These are phyloP conservation scores for Brenthis ino DNA, from an alignment of 2,888 invertebrate genomes.

Conservation along the genomic window DNA sequence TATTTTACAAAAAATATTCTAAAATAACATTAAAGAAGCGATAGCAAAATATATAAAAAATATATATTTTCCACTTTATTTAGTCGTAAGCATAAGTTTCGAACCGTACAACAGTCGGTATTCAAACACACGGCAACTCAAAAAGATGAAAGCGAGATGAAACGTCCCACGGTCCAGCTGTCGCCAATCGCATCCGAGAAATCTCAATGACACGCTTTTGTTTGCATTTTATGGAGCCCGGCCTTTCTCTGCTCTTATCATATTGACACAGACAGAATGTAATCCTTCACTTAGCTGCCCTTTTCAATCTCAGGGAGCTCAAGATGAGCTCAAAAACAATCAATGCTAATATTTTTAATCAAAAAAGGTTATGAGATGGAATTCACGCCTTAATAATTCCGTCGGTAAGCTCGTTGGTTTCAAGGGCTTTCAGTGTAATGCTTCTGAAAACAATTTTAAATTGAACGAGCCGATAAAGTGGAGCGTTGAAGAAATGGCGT, in stretches of 20 bases:
- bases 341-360: conserved; percentile 36
- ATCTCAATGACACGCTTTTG: conserved; percentile 59
- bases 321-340: conserved; percentile 33
- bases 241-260: conserved; percentile 71
- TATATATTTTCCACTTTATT: not conserved
- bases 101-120: conserved; percentile 44
- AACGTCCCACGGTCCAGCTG: conserved; percentile 49
- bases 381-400: conserved; percentile 24
- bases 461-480: conserved; percentile 31
- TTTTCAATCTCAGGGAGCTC: conserved; percentile 56
- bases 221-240: conserved; percentile 64
- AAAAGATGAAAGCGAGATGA: conserved; percentile 48
- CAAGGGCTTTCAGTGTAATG: conserved; percentile 30
- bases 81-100: conserved; percentile 22
- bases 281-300: conserved; percentile 67
- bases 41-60: too few species aligned
- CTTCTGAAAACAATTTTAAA: conserved; percentile 34
- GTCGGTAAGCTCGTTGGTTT: conserved; percentile 16
- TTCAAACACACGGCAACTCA: conserved; percentile 42
- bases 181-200: conserved; percentile 61
- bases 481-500: conserved; percentile 30
- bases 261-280: conserved; percentile 71
- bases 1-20: too few species aligned
- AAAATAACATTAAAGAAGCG: too few species aligned
- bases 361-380: conserved; percentile 26